Evolutionary conservation across 2,113 vertebrate genomes (phyloP), one percentile per base, ranked within the genome.

Genomic region (Crotalus viridis): DNA sequence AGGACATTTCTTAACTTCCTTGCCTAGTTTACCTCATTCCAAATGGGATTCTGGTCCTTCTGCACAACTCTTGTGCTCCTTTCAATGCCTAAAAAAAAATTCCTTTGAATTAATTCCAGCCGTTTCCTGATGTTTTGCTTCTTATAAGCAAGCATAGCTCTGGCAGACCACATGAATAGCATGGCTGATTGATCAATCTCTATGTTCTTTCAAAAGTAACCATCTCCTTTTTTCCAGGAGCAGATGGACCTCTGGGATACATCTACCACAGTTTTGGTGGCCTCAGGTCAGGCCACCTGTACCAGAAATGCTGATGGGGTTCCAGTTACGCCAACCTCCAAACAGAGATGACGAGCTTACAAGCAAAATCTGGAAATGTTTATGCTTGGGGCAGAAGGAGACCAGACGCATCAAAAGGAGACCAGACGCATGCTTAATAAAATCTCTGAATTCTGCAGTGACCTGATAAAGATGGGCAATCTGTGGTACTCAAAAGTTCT

Each of bases 11-110:
- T 87, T 12, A 81, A 81, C 33, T 19, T 81, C 17, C 33, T 81
- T 43, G 33, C 21, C 17, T 81, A 56, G 5, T 74, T 87, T 95
- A 97, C 97, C 96, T 97, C 96, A 4, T 97, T 97, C 97, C 97
- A 97, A 0, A 19, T 17, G 9, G 97, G 97, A 8, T 95, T 43
- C 28, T 97, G 96, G 2, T 94, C 81, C 54, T 96, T 96, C 93
- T 96, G 94, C 0, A 33, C 69, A 3, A 94, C 90, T 3, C 1
- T 87, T 15, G 97, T 97, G 91, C 90, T 96, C 90, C 92, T 97
- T 93, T 94, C 94, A 64, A 94, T 0, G 94, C 94, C 97, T 97
- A 94, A 48, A 91, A 93, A 93, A 85, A 95, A 86, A 94, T 69
- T 48, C 10, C 3, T 12, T 0, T n/a, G 21, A 88, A 52, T 43